These are phyloP conservation scores for Tetrapedia diversipes DNA, from an alignment of 2,888 invertebrate genomes.

Conservation along the genomic window DNA sequence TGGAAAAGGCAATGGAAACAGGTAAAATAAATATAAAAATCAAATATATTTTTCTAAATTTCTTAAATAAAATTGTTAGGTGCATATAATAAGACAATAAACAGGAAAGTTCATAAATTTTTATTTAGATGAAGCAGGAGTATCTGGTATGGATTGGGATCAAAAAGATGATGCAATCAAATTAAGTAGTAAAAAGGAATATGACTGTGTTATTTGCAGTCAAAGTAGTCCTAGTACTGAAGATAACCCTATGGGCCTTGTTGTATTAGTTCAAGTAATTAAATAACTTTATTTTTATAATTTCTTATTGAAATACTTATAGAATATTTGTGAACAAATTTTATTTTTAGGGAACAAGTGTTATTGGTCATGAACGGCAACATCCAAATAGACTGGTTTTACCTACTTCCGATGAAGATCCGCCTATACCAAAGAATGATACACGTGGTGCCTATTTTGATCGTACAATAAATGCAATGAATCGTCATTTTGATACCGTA, in stretches of 20 bases:
- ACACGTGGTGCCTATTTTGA: slow-evolving; percentile 90
- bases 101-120: slow-evolving; percentile 4
- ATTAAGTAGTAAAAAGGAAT: slow-evolving; percentile 86
- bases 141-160: slow-evolving; percentile 86
- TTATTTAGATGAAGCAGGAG: slow-evolving; percentile 78
- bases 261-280: slow-evolving; percentile 91
- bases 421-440: slow-evolving; percentile 85
- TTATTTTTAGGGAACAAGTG: slow-evolving; percentile 89
- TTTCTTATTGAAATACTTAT: background rate
- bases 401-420: slow-evolving; percentile 88
- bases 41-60: background rate
- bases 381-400: slow-evolving; percentile 85
- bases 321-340: slow-evolving; percentile 4
- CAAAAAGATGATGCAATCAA: slow-evolving; percentile 85
- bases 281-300: background rate
- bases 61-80: background rate
- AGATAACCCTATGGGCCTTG: slow-evolving; percentile 93
- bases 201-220: slow-evolving; percentile 98
- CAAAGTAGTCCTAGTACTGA: slow-evolving; percentile 93
- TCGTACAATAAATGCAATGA: slow-evolving; percentile 90
- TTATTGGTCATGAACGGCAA: slow-evolving; percentile 90
- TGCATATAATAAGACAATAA: background rate
- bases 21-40: slow-evolving; percentile 79
- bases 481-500: slow-evolving; percentile 90
- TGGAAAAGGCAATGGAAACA: slow-evolving; percentile 90